Base-by-base conservation (phyloP, 2,113 vertebrate genomes). In the Mustela lutreola region DNA sequence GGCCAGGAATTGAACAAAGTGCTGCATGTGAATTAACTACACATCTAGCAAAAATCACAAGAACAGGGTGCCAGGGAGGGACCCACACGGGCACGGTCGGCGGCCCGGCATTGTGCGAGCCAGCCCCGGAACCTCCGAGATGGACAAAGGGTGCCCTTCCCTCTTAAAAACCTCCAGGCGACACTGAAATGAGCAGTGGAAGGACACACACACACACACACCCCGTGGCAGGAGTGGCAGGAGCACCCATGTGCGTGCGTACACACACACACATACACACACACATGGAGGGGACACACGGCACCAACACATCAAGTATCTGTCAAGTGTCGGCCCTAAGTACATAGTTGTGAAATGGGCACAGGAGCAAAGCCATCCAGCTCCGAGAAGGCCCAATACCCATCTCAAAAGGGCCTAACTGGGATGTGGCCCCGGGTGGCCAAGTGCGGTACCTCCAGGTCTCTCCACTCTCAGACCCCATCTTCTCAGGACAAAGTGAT, bases 381-480 rank as follows among this genome's bases (percentile, higher is more conserved):
- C 31, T 63, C 33, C 0, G 33, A 63, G 33, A 31, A 62, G 86
- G 73, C 19, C 18, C 62, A 36, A 7, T 3, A 39, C 63, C 11
- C 39, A 39, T 53, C 31, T 5, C 15, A 10, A 50, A 16, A 50
- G 56, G 24, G n/a, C 11, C 53, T n/a, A 7, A 63, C 7, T 0
- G 3, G 42, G 26, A 21, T 3, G 6, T 1, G 1, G 26, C 24
- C 50, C 53, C 1, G 0, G 56, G 26, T 0, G 0, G 11, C 42
- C 3, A 15, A 24, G 33, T 7, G 15, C 31, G 1, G 7, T 1
- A 5, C 39, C 1, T 1, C 21, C 12, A 36, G 9, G 2, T 2
- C 67, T 67, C 73, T 39, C 1, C 2, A 11, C 1, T 71, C 75
- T 16, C 1, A 33, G 45, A 26, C 21, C 62, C 31, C 4, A 4